These are phyloP conservation scores for Synodontis membranacea DNA, from an alignment of 2,113 vertebrate species.

Conservation along the genomic window DNA sequence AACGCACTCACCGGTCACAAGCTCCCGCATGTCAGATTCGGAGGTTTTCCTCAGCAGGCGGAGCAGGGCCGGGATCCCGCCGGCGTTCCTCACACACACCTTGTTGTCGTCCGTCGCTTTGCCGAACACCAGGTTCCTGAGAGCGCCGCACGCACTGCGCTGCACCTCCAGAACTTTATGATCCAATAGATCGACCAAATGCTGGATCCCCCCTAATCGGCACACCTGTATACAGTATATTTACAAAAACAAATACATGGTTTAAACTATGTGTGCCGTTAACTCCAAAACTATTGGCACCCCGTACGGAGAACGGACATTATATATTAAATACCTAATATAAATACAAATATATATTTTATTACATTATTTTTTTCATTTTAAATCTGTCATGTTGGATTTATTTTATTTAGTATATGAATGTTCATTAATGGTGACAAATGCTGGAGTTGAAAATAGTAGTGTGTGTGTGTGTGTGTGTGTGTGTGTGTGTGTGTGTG, in stretches of 20 bases:
- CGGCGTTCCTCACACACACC: slow-evolving; percentile 94
- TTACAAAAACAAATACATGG: too few relatives aligned
- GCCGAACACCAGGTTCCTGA: slow-evolving; percentile 93
- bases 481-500: slow-evolving; percentile 10
- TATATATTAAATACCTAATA: too few relatives aligned
- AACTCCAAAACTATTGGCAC: neutral
- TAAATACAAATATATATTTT: too few relatives aligned
- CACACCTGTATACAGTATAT: slow-evolving; percentile 90
- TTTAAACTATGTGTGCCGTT: neutral
- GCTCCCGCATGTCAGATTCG: slow-evolving; percentile 91
- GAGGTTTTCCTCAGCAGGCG: slow-evolving; percentile 89
- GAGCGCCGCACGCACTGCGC: slow-evolving; percentile 91
- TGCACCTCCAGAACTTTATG: slow-evolving; percentile 93
- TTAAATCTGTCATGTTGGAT: neutral
- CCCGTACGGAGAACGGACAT: neutral
- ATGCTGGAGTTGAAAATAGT: neutral
- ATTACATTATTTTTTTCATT: too few relatives aligned
- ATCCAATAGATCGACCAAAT: slow-evolving; percentile 93
- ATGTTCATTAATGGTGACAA: neutral
- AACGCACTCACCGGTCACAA: slow-evolving; percentile 82
- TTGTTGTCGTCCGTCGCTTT: slow-evolving; percentile 98
- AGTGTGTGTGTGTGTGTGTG: neutral
- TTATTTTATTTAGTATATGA: neutral
- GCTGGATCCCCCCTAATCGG: slow-evolving; percentile 91
- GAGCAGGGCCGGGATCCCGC: slow-evolving; percentile 90